phyloP scores from a whole-genome alignment of 2,888 invertebrate genomes.

The Aleiodes leptofemur region DNA sequence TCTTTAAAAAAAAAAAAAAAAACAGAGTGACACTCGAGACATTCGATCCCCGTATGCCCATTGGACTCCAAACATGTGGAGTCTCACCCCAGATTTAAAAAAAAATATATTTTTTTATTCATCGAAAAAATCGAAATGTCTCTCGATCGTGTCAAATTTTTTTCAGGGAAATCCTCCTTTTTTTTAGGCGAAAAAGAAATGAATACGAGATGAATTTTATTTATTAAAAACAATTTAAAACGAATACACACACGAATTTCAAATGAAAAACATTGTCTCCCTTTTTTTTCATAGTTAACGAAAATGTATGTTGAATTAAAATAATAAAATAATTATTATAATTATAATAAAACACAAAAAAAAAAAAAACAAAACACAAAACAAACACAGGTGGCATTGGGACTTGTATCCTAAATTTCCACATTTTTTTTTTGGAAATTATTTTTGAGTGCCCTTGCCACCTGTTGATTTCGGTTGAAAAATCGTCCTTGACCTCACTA shows the following conservation, averaged over 20 bases:
- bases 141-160: conserved; percentile 5
- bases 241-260: conserved; percentile 26
- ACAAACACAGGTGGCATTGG: conserved; percentile 49
- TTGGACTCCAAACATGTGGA: conserved; percentile 64
- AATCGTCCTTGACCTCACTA: conserved; percentile 7
- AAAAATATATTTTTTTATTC: conserved; percentile 16
- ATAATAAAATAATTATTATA: conserved; percentile 35
- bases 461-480: background rate
- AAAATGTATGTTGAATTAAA: conserved; percentile 46
- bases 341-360: conserved; percentile 51
- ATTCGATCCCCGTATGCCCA: conserved; percentile 58
- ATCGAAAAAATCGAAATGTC: background rate
- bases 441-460: conserved; percentile 4
- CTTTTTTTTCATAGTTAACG: background rate
- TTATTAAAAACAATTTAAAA: background rate
- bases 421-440: conserved; percentile 3
- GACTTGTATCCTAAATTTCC: background rate
- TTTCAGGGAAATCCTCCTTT: conserved; percentile 2
- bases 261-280: conserved; percentile 10
- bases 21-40: background rate
- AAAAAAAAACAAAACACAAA: conserved; percentile 58
- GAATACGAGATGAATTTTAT: background rate
- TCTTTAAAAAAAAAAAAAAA: background rate
- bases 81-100: conserved; percentile 43
- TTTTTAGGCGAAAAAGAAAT: background rate